Evolutionary conservation across 2,888 invertebrate genomes (phyloP), one percentile per base, ranked within the genome.

Genomic region (Choreutis nemorana): DNA sequence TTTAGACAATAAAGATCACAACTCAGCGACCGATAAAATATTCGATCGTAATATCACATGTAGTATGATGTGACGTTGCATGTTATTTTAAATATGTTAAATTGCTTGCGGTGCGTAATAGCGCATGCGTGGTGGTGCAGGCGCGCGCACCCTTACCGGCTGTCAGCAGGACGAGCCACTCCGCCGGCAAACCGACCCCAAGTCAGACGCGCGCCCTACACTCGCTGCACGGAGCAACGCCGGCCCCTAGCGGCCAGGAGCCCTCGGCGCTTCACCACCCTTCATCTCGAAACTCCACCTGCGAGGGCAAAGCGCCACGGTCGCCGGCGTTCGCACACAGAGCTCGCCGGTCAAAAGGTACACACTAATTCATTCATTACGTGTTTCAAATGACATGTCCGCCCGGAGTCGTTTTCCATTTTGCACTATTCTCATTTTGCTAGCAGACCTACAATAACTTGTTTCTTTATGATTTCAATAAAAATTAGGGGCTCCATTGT

Each of bases 171-270:
- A 41, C 41, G 39, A 26, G 41, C 55, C 75, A 77, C 68, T 75
- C 71, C 73, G 67, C 72, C 77, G 75, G 68, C 65, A 66, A 50
- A 60, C 62, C 63, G 64, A 64, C 58, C 63, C 54, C 59, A 55
- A 64, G 63, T 52, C 53, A 71, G 63, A 68, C 73, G 70, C 67
- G 61, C 64, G 60, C 56, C 57, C 51, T 50, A 54, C 63, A 66
- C 61, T 59, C 67, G 65, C 68, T 50, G 52, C 58, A 59, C 64
- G 58, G 15, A 67, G 68, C 68, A 66, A 71, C 73, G 70, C 75
- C 73, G 73, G 77, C 75, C 77, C 71, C 54, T 63, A 47, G 72
- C 68, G 73, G 72, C 75, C 68, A 56, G 72, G 63, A 71, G 72
- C 72, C 70, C 68, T 62, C 55, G 68, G 68, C 63, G 67, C 70